Conservation (phyloP, 2,797 vertebrate genomes). For the Delichon dasypus region DNA sequence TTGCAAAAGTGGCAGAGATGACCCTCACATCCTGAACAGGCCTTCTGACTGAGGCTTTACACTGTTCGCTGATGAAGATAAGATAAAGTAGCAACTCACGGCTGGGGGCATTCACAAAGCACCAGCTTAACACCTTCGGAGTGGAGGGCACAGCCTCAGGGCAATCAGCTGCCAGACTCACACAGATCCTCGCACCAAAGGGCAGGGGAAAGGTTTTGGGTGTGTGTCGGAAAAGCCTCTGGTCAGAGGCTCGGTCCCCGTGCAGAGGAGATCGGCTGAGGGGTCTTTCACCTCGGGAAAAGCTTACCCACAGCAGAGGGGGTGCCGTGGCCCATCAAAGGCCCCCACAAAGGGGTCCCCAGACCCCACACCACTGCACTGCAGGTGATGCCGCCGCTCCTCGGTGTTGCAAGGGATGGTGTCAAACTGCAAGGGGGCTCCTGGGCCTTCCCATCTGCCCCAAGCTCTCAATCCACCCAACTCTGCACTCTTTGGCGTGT, state of each 20-base stretch:
- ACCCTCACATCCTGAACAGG: neutral
- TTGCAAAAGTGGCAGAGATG: neutral
- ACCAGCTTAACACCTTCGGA: fast-evolving
- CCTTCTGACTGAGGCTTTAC: neutral
- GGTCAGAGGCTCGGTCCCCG: too few species aligned
- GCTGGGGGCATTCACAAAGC: neutral
- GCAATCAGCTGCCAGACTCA: neutral
- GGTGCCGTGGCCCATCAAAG: neutral
- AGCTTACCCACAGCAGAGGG: neutral
- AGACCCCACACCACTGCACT: neutral
- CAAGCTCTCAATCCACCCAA: too few species aligned
- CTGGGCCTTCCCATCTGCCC: neutral
- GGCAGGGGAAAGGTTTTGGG: neutral
- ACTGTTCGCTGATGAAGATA: fast-evolving
- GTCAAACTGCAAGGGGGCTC: neutral
- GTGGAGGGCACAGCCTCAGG: neutral
- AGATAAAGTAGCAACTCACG: neutral
- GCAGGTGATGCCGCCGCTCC: neutral
- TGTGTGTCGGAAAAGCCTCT: neutral
- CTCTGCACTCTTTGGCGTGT: neutral
- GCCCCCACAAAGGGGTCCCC: neutral
- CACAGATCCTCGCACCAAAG: neutral
- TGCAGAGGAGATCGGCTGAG: neutral
- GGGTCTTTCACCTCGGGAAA: too few species aligned
- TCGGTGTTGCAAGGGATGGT: neutral